A percentile compares a stretch with the other conserved stretches of the same genome.
Conservation (phyloP, 2,888 invertebrate genomes). For the Watsonalla binaria region DNA sequence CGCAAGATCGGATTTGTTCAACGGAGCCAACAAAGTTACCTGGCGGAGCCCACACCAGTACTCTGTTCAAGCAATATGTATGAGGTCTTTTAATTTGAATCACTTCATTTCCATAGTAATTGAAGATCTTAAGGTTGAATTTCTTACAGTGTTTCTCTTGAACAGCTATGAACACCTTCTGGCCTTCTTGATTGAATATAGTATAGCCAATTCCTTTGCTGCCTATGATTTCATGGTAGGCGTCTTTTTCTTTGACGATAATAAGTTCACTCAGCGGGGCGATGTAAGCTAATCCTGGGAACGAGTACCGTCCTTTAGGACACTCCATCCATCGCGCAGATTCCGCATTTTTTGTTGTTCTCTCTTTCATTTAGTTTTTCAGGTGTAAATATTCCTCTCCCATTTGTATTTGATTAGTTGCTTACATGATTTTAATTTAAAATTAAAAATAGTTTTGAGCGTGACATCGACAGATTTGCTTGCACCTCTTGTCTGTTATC, state of each 20-base stretch:
- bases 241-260: constrained; percentile 35
- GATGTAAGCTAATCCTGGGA: constrained; percentile 49
- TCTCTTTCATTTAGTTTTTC: constrained; percentile 26
- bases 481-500: no score
- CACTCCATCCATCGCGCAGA: constrained; percentile 50
- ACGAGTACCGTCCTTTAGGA: constrained; percentile 29
- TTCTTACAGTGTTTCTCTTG: constrained; percentile 22
- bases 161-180: constrained; percentile 53
- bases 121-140: constrained; percentile 44
- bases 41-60: constrained; percentile 46
- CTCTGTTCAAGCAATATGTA: constrained; percentile 26
- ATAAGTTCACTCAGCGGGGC: constrained; percentile 38
- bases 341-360: constrained; percentile 10
- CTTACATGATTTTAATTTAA: not conserved
- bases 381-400: constrained; percentile 2
- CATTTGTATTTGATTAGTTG: not conserved
- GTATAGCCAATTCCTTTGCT: constrained; percentile 35
- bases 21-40: constrained; percentile 47
- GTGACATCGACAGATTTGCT: not conserved
- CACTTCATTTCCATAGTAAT: constrained; percentile 54
- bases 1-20: constrained; percentile 14
- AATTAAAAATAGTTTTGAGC: not conserved
- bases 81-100: constrained; percentile 36
- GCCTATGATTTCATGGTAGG: constrained; percentile 41
- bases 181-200: constrained; percentile 43